Base-by-base conservation (phyloP, 2,113 vertebrate genomes). In the Odontesthes bonariensis region DNA sequence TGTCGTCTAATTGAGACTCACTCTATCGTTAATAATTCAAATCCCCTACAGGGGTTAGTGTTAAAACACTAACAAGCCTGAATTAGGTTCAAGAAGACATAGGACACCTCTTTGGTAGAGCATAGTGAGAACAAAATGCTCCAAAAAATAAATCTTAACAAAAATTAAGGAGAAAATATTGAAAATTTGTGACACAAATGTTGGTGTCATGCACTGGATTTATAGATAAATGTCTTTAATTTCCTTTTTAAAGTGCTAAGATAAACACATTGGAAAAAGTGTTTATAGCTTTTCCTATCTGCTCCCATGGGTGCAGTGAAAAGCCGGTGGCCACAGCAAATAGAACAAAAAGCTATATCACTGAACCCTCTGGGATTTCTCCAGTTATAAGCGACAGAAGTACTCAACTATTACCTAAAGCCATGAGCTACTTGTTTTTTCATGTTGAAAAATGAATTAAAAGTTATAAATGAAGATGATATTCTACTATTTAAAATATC, bases 21-120 rank as follows among this genome's bases (percentile, higher is more conserved):
- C 60, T 67, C 84, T 69, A 51, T 65, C 70, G 83, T 89, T 77
- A 88, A 87, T 91, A 90, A 92, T 88, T 89, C 70, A 88, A 75
- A 47, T 14, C 55, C 86, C 65, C 6, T 4, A 17, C 55, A 81
- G 85, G 71, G 17, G 12, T n/a, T 2, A 8, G 31, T 66, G 69
- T 63, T 77, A 75, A 85, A 86, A 86, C 20, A 80, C 13, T 20
- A 46, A 51, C 52, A 0, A 46, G 40, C 10, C 8, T 14, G 47
- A 63, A 79, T 67, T 47, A 32, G 13, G 13, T 6, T 49, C 12
- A 47, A 54, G 5, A 27, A 53, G 19, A 85, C 44, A 60, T 32
- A 14, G 67, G 38, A 59, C 46, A 22, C 6, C 19, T 13, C 6
- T 35, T 32, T 20, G 12, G 33, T 22, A n/a, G 8, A 38, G 31